Evolutionary conservation across 2,888 invertebrate genomes (phyloP), one percentile per base, ranked within the genome.

Genomic region (Pediacus dermestoides): DNA sequence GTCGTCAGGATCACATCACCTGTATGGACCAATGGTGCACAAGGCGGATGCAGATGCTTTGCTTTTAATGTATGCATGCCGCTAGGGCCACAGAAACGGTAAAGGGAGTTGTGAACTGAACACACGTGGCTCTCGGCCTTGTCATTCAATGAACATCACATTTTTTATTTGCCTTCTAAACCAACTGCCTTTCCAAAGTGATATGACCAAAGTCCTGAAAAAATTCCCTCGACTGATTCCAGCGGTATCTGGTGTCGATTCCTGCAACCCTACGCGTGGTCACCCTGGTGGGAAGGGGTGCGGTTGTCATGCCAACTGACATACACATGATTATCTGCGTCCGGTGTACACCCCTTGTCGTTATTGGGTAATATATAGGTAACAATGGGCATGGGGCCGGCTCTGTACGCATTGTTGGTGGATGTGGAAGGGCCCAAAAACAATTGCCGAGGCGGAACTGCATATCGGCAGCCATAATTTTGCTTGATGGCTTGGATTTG

Each of bases 341-440:
- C 61, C 61, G 60, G 61, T 58, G 46, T 39, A 51, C 58, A 61
- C 61, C 63, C 62, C 53, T 58, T 38, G 46, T 42, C 50, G 44
- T 53, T 50, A 61, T 61, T 63, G 61, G 63, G 58, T 54, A 53
- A 38, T 13, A 45, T 43, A 35, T 27, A 31, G 37, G 28, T 32
- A 48, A 60, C 58, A 60, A 60, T 53, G 58, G 53, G 35, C 50
- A 44, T 30, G 37, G 57, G 59, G 49, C 53, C 57, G 57, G 53
- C 58, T 60, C 58, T 58, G 53, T 33, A 48, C 35, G 44, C 41
- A 46, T 48, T 48, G 47, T 36, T 28, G 36, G 30, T 44, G 35
- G 30, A 37, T 21, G 44, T 51, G 55, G 53, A 55, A 60, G 57
- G 58, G 55, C 52, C 45, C 56, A 54, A n/a, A 61, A 59, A 63